Conservation (phyloP, 2,113 vertebrate species). For the Redunca redunca region DNA sequence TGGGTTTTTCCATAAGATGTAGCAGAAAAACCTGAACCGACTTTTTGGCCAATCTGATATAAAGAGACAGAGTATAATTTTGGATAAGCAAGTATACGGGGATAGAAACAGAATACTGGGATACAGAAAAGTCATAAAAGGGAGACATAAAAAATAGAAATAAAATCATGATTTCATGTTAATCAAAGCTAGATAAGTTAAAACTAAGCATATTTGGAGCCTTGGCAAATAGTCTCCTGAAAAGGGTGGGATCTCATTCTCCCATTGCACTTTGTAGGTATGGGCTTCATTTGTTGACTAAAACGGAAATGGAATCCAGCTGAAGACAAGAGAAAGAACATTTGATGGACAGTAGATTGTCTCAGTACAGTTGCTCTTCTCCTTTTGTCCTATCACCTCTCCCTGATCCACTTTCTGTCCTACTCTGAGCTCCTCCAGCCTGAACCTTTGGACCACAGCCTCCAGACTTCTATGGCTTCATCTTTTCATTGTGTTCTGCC, state of each 20-base stretch:
- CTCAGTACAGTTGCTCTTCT: not conserved
- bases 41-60: not conserved
- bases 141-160: not conserved
- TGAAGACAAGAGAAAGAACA: not conserved
- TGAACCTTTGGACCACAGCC: not conserved
- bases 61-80: not conserved
- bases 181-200: not conserved
- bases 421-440: not conserved
- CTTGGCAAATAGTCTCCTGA: not conserved
- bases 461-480: not conserved
- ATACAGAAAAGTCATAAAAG: not conserved
- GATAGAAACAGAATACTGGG: not conserved
- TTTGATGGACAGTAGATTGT: not conserved
- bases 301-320: not conserved
- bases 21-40: not conserved
- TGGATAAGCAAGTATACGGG: not conserved
- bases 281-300: not conserved
- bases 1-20: not conserved
- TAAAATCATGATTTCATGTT: not conserved
- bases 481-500: not conserved
- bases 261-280: not conserved
- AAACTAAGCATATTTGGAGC: not conserved
- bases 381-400: not conserved
- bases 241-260: not conserved
- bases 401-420: not conserved